phyloP scores from a whole-genome alignment of 2,797 vertebrate species.

The Mastacembelus armatus region DNA sequence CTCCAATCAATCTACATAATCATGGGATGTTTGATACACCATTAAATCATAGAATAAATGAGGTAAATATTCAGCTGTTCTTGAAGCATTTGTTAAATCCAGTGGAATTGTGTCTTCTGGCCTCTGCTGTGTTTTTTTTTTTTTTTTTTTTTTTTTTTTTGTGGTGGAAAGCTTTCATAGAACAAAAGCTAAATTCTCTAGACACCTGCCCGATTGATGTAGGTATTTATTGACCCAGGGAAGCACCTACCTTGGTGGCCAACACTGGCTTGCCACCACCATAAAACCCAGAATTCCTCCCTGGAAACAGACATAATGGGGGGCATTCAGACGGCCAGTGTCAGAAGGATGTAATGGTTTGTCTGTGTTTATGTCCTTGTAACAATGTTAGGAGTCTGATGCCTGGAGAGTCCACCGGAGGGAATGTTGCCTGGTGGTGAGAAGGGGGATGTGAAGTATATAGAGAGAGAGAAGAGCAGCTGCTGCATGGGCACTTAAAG shows the following conservation, averaged over 20 bases:
- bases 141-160: slow-evolving; percentile 11
- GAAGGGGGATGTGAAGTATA: slow-evolving; percentile 65
- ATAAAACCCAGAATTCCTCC: slow-evolving; percentile 78
- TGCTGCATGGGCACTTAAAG: slow-evolving; percentile 80
- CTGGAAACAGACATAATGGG: slow-evolving; percentile 86
- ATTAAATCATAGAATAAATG: slow-evolving; percentile 47
- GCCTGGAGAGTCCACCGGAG: slow-evolving; percentile 67
- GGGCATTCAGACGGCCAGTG: slow-evolving; percentile 86
- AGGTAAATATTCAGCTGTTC: slow-evolving; percentile 39
- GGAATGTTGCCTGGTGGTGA: slow-evolving; percentile 55
- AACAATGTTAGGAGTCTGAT: slow-evolving; percentile 85
- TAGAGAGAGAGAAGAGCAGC: slow-evolving; percentile 77
- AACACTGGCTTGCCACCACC: slow-evolving; percentile 72
- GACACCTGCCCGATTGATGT: slow-evolving; percentile 68
- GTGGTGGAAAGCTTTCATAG: slow-evolving; percentile 18
- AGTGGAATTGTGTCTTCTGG: slow-evolving; percentile 10
- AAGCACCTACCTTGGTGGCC: slow-evolving; percentile 78
- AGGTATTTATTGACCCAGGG: slow-evolving; percentile 58
- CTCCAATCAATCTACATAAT: slow-evolving; percentile 59
- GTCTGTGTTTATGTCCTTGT: slow-evolving; percentile 89
- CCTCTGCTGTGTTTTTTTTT: slow-evolving; percentile 16
- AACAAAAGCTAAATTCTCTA: slow-evolving; percentile 49
- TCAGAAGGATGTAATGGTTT: slow-evolving; percentile 87
- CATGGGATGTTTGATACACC: slow-evolving; percentile 30
- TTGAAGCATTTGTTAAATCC: slow-evolving; percentile 52